These are phyloP conservation scores for Myotis myotis DNA, from an alignment of 2,797 vertebrate genomes.

Conservation along the genomic window DNA sequence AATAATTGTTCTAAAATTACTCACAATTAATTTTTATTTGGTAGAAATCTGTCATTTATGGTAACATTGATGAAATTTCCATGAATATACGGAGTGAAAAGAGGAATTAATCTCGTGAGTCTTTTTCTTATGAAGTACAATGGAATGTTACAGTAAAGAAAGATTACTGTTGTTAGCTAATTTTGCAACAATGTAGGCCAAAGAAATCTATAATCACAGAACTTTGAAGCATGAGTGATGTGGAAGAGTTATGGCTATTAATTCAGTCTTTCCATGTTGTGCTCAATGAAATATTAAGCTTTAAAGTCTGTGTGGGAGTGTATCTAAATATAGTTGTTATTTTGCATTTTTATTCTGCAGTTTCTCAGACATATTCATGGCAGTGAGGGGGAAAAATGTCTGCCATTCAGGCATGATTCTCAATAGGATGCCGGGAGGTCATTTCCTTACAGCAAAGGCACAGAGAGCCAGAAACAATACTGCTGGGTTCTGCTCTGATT, in stretches of 20 bases:
- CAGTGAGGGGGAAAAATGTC: background rate
- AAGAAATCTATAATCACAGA: slow-evolving; percentile 70
- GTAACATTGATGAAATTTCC: slow-evolving; percentile 66
- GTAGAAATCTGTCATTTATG: slow-evolving; percentile 62
- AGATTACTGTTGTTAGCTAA: slow-evolving; percentile 69
- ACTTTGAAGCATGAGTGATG: slow-evolving; percentile 76
- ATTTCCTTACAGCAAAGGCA: slow-evolving; percentile 9
- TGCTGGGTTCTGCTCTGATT: background rate
- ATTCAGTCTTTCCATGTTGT: slow-evolving; percentile 72
- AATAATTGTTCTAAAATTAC: slow-evolving; percentile 64
- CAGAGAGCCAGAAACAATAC: background rate
- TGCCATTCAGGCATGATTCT: slow-evolving; percentile 40
- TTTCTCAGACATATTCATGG: slow-evolving; percentile 68
- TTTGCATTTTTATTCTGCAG: slow-evolving; percentile 75
- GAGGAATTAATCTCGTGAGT: slow-evolving; percentile 60
- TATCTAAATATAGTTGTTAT: slow-evolving; percentile 76
- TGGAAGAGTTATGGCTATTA: slow-evolving; percentile 77
- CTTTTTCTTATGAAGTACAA: slow-evolving; percentile 55
- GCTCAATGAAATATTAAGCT: slow-evolving; percentile 77
- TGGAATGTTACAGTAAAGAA: slow-evolving; percentile 65
- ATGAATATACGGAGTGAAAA: slow-evolving; percentile 60
- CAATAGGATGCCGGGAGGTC: slow-evolving; percentile 22
- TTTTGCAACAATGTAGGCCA: slow-evolving; percentile 71
- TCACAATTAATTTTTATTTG: slow-evolving; percentile 67
- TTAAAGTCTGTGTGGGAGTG: slow-evolving; percentile 69